A percentile compares a stretch with the other conserved stretches of the same genome.
phyloP scores from a whole-genome alignment of 2,888 invertebrate genomes.

The Epinotia nisella region DNA sequence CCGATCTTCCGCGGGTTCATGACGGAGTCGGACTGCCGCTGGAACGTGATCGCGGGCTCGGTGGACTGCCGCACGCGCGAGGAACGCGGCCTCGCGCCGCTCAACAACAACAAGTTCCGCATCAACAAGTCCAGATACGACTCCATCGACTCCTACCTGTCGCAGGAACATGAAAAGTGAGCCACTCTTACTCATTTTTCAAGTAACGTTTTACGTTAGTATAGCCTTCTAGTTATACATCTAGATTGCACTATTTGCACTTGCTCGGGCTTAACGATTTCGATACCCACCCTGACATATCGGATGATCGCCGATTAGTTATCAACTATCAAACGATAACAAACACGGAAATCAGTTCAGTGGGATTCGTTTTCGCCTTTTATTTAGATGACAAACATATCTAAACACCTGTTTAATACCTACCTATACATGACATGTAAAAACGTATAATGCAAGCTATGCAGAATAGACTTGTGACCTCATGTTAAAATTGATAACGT shows the following conservation, averaged over 20 bases:
- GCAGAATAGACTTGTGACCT: too few relatives aligned
- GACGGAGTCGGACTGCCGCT: conserved; percentile 98
- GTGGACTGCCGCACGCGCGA: conserved; percentile 98
- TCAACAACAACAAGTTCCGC: conserved; percentile 90
- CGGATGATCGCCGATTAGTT: too few relatives aligned
- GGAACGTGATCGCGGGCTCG: conserved; percentile 98
- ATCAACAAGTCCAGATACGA: conserved; percentile 98
- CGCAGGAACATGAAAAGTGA: conserved; percentile 91
- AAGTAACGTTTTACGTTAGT: neutral
- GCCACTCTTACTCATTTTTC: conserved; percentile 42
- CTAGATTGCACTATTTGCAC: too few relatives aligned
- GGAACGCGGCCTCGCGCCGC: conserved; percentile 92
- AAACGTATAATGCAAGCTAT: too few relatives aligned
- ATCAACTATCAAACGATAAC: neutral
- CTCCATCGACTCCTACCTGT: conserved; percentile 98
- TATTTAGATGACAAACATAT: too few relatives aligned
- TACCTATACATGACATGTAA: too few relatives aligned
- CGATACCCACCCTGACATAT: neutral
- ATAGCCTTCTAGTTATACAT: neutral
- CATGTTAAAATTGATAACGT: too few relatives aligned
- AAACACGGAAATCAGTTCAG: neutral
- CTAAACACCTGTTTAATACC: too few relatives aligned
- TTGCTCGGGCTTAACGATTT: neutral
- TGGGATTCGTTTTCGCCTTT: too few relatives aligned
- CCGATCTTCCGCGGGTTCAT: conserved; percentile 97